Conservation (phyloP, 1,140 invertebrate genomes). For the Drosophila carrolli region DNA sequence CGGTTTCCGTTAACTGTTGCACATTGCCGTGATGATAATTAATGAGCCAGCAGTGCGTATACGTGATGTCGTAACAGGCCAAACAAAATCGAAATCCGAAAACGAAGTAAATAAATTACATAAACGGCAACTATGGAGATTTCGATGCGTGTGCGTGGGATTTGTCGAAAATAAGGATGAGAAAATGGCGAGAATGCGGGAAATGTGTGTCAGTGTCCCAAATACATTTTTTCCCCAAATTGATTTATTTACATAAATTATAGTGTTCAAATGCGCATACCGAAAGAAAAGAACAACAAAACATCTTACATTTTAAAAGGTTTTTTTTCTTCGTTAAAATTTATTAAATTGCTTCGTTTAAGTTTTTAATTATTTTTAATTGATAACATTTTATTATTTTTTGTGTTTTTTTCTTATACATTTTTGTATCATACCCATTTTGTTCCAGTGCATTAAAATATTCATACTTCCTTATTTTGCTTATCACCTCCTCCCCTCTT, state of each 20-base stretch:
- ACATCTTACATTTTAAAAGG: too few species aligned
- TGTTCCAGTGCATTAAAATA: neutral
- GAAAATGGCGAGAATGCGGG: neutral
- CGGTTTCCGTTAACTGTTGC: constrained; percentile 51
- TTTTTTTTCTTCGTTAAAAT: too few species aligned
- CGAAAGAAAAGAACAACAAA: too few species aligned
- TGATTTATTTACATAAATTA: neutral
- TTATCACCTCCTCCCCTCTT: neutral
- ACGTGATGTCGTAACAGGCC: constrained; percentile 29
- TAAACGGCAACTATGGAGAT: constrained; percentile 5
- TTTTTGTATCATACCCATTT: too few species aligned
- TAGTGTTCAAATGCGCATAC: too few species aligned
- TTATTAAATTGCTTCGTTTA: neutral
- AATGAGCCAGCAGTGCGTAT: constrained; percentile 56
- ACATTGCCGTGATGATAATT: constrained; percentile 52
- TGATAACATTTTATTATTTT: neutral
- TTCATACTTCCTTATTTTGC: constrained; percentile 3
- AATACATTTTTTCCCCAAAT: neutral
- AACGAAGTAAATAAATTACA: constrained; percentile 6
- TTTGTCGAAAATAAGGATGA: neutral
- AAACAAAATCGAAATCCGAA: constrained; percentile 2
- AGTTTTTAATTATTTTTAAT: neutral
- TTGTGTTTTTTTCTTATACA: neutral
- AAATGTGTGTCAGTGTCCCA: neutral
- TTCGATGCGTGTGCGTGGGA: neutral